These are phyloP conservation scores for Abscondita cerata DNA, from an alignment of 2,888 invertebrate species.

Conservation along the genomic window DNA sequence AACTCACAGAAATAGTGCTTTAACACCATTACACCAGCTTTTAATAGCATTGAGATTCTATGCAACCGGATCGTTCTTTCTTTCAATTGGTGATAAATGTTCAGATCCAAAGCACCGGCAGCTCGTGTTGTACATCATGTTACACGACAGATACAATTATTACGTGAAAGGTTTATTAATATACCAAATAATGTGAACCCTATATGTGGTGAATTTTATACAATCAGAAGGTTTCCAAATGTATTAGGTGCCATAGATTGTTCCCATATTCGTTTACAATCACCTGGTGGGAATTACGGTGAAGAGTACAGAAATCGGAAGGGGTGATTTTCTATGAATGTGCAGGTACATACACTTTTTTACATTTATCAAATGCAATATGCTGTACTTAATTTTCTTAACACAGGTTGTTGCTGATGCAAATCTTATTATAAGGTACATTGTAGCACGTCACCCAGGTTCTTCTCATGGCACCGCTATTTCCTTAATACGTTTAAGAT, in stretches of 20 bases:
- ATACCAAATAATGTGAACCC: too few relatives aligned
- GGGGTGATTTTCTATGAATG: constrained; percentile 45
- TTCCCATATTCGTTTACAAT: not conserved
- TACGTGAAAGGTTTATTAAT: not conserved
- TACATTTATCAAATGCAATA: too few relatives aligned
- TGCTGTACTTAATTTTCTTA: too few relatives aligned
- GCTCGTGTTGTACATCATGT: too few relatives aligned
- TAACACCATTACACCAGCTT: not conserved
- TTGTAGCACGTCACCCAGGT: constrained; percentile 35
- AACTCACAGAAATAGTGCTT: not conserved
- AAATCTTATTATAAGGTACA: constrained; percentile 36
- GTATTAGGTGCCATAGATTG: not conserved
- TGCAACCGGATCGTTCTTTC: not conserved
- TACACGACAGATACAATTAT: not conserved
- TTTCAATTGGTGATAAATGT: not conserved
- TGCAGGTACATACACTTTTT: too few relatives aligned
- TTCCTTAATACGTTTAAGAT: too few relatives aligned
- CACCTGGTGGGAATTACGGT: constrained; percentile 36
- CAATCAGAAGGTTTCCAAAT: not conserved
- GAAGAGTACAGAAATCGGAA: constrained; percentile 45
- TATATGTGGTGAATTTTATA: too few relatives aligned
- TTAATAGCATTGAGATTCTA: not conserved
- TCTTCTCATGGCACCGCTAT: constrained; percentile 34
- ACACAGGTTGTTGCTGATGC: constrained; percentile 41
- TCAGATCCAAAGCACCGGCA: too few relatives aligned